phyloP scores from a whole-genome alignment of 1,140 invertebrate genomes.

The Vollenhovia emeryi region DNA sequence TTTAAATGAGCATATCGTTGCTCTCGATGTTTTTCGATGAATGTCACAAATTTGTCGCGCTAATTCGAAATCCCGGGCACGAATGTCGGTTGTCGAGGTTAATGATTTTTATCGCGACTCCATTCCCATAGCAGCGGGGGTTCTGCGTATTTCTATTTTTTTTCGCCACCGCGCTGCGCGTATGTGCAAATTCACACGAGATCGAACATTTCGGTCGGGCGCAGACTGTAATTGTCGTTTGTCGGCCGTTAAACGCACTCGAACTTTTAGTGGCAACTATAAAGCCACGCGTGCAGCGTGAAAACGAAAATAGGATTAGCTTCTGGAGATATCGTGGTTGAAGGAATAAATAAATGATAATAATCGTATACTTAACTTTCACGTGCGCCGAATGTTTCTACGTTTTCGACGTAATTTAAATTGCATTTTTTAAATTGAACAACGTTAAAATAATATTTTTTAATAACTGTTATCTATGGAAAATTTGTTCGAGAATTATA shows the following conservation, averaged over 20 bases:
- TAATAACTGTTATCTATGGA: neutral
- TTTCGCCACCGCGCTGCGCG: neutral
- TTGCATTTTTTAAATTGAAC: neutral
- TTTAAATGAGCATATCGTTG: neutral
- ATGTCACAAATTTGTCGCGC: neutral
- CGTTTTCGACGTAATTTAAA: neutral
- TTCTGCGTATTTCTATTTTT: conserved; percentile 27
- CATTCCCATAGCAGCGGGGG: conserved; percentile 2
- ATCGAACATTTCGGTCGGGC: conserved; percentile 27
- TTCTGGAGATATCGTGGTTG: neutral
- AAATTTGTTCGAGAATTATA: neutral
- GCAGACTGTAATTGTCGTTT: conserved; percentile 46
- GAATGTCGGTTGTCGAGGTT: conserved; percentile 23
- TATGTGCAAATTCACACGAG: conserved; percentile 36
- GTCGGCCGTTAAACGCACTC: conserved; percentile 37
- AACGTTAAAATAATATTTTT: neutral
- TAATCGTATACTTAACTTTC: neutral
- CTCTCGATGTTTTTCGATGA: neutral
- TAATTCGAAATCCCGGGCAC: conserved; percentile 29
- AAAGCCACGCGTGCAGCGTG: conserved; percentile 14
- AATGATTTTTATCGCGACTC: conserved; percentile 53
- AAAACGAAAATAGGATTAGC: conserved; percentile 42
- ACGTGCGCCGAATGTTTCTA: neutral
- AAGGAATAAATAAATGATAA: neutral
- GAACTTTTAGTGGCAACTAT: conserved; percentile 34